Evolutionary conservation across 2,888 invertebrate species (phyloP).

Genomic region (Pocota personata): DNA sequence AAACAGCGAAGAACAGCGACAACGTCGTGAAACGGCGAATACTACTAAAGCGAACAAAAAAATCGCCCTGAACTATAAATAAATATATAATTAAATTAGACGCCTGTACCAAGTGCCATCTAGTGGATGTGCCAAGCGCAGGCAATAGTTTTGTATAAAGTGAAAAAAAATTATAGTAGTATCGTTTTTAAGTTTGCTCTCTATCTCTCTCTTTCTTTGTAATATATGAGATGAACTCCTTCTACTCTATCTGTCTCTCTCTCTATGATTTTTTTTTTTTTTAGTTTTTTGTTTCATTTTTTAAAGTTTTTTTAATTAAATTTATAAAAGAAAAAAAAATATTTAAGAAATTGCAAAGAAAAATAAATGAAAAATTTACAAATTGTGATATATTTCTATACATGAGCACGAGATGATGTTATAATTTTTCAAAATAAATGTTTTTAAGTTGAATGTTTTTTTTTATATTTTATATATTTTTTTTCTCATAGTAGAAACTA

Average conservation of each 20-base stretch:
- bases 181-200: conserved; percentile 66
- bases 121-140: conserved; percentile 17
- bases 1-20: conserved; percentile 94
- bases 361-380: conserved; percentile 70
- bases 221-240: conserved; percentile 56
- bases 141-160: conserved; percentile 74
- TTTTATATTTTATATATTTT: conserved; percentile 26
- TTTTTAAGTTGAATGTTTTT: conserved; percentile 61
- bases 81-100: conserved; percentile 66
- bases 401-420: conserved; percentile 70
- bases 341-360: conserved; percentile 45
- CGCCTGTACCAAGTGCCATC: conserved; percentile 40
- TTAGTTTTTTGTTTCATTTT: conserved; percentile 54
- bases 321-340: conserved; percentile 44
- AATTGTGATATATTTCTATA: conserved; percentile 74
- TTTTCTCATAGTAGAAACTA: conserved; percentile 57
- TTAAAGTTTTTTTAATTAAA: conserved; percentile 55
- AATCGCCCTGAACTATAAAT: conserved; percentile 67
- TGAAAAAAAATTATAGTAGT: conserved; percentile 63
- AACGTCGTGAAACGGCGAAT: conserved; percentile 88
- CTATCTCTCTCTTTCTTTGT: conserved; percentile 64
- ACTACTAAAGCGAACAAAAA: conserved; percentile 82
- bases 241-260: conserved; percentile 36
- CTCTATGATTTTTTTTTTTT: conserved; percentile 23
- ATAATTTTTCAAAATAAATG: conserved; percentile 67